Base-by-base conservation (phyloP, 2,888 invertebrate species). In the Tenthredo mesomela region DNA sequence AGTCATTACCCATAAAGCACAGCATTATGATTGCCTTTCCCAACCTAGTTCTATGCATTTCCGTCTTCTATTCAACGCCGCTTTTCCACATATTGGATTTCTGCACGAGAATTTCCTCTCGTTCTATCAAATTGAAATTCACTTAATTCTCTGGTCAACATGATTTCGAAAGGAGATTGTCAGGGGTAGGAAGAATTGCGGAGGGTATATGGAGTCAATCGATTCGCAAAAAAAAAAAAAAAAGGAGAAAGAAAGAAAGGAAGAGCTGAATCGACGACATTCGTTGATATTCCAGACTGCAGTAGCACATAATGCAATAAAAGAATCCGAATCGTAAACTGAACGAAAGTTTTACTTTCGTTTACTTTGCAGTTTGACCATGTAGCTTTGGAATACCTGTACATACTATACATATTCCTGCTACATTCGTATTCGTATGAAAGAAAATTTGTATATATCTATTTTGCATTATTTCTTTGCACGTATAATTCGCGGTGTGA, bases 271-370 rank as follows among this genome's bases (percentile, higher is more conserved):
- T 25, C 12, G 25, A 61, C 21, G 21, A 61, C 21, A 12, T 67
- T 67, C 33, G 67, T 67, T 67, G 15, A 67, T 33, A 33, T 67
- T 67, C 33, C 33, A 10, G 15, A 29, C 33, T 33, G 67, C 67
- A n/a, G n/a, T n/a, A n/a, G n/a, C n/a, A 29, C 3, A 15, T 67
- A 15, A 73, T 21, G 21, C 7, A 29, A 25, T 9, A 18, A 47
- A 54, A 77, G 12, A 18, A 50, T 47, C 47, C 15, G 47, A 15
- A 15, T 1, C 10, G 15, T 47, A 77, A 77, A 29, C 43, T 29
- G 40, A 29, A 29, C 15, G 29, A 75, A 47, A 75, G 75, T 75
- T 75, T 75, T 47, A 54, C 77, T 77, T 77, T 77, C 77, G 77
- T 77, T 77, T 18, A 33, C 33, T 77, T 77, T 18, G 37, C 29